Evolutionary conservation across 2,113 vertebrate species (phyloP).

Genomic region (Silurus asotus): DNA sequence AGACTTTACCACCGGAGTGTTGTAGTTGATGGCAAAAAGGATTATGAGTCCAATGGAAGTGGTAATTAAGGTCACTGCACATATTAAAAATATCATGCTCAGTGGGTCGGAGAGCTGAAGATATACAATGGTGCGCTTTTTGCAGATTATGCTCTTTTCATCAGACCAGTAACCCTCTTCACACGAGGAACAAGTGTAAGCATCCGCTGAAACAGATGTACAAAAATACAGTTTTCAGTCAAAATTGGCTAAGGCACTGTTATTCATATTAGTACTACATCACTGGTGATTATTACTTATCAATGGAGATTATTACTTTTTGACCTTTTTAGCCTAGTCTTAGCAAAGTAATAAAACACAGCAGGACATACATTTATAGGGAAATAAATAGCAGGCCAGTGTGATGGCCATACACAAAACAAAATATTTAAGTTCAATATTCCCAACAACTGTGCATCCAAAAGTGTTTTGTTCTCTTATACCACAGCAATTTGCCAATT

Average conservation of each 20-base stretch:
- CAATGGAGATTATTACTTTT: background rate
- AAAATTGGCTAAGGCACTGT: background rate
- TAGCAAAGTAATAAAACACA: background rate
- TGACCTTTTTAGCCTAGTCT: background rate
- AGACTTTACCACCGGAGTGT: slow-evolving; percentile 82
- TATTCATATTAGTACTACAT: background rate
- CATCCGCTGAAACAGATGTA: slow-evolving; percentile 60
- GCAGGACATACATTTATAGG: background rate
- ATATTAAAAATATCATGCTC: slow-evolving; percentile 65
- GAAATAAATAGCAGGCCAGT: background rate
- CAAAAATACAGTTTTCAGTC: background rate
- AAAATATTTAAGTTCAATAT: background rate
- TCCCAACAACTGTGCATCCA: background rate
- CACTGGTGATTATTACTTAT: background rate
- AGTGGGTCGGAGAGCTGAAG: slow-evolving; percentile 64
- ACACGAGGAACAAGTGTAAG: slow-evolving; percentile 72
- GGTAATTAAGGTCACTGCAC: slow-evolving; percentile 58
- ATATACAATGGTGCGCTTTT: slow-evolving; percentile 65
- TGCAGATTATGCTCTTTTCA: slow-evolving; percentile 69
- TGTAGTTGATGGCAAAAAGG: slow-evolving; percentile 72
- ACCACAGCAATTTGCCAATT: background rate
- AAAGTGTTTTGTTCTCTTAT: background rate
- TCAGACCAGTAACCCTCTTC: slow-evolving; percentile 74
- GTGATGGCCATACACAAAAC: background rate
- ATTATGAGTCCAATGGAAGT: slow-evolving; percentile 57